Conservation (phyloP, 2,888 invertebrate genomes). For the Cerastis leucographa region DNA sequence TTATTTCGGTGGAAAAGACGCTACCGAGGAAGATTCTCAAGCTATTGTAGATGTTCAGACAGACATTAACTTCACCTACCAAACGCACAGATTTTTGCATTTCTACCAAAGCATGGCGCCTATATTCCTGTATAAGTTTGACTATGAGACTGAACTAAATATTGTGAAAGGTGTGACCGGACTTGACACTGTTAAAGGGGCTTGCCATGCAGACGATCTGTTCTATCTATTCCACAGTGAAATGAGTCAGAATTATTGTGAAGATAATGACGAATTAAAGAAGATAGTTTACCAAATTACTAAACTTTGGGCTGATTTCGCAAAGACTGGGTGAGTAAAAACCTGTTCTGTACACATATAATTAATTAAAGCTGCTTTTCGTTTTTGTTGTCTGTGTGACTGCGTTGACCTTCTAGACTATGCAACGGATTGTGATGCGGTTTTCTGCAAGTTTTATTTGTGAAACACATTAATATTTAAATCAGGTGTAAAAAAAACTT, state of each 20-base stretch:
- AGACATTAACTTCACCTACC: conserved; percentile 76
- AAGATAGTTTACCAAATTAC: conserved; percentile 80
- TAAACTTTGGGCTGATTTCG: conserved; percentile 87
- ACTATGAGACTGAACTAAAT: conserved; percentile 79
- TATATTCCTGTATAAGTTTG: conserved; percentile 78
- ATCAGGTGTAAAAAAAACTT: background rate
- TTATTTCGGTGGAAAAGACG: conserved; percentile 73
- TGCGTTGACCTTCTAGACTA: background rate
- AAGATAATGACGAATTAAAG: conserved; percentile 72
- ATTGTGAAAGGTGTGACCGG: conserved; percentile 73
- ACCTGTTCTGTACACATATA: background rate
- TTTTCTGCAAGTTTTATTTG: no score
- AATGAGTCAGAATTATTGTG: conserved; percentile 77
- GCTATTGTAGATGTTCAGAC: conserved; percentile 72
- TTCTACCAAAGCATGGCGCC: conserved; percentile 71
- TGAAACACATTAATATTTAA: background rate
- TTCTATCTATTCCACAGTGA: conserved; percentile 84
- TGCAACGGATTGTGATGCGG: background rate
- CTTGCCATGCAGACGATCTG: conserved; percentile 87
- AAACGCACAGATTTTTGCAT: conserved; percentile 75
- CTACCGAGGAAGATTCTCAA: conserved; percentile 66
- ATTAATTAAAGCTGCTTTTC: background rate
- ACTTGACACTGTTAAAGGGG: conserved; percentile 75
- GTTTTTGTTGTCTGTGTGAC: background rate
- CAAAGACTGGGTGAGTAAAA: conserved; percentile 81